Evolutionary conservation across 2,888 invertebrate species (phyloP).

Genomic region (Ochropacha duplaris): DNA sequence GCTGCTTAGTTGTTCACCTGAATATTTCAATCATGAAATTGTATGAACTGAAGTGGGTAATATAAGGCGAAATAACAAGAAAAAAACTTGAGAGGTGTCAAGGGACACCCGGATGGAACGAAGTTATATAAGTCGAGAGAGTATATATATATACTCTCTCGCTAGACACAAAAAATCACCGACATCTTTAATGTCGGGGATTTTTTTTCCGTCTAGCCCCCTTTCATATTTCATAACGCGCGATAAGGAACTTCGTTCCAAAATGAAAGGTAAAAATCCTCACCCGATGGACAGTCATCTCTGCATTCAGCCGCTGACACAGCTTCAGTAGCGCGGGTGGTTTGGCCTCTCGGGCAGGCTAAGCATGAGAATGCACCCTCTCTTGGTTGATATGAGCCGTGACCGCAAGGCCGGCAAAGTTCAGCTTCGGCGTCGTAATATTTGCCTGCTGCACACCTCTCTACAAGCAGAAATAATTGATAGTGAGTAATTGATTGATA

Average conservation of each 20-base stretch:
- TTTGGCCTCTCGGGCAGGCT: slow-evolving; percentile 94
- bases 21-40: slow-evolving; percentile 10
- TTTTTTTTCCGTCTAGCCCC: too few relatives aligned
- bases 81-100: too few relatives aligned
- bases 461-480: slow-evolving; percentile 59
- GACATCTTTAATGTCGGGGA: too few relatives aligned
- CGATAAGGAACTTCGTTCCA: too few relatives aligned
- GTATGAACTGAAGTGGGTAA: neutral
- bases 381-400: slow-evolving; percentile 95
- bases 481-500: too few relatives aligned
- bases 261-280: slow-evolving; percentile 1
- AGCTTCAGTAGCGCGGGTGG: slow-evolving; percentile 95
- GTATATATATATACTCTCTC: too few relatives aligned
- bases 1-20: slow-evolving; percentile 91
- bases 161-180: too few relatives aligned
- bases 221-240: too few relatives aligned
- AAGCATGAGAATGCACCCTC: slow-evolving; percentile 95
- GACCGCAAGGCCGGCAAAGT: slow-evolving; percentile 95
- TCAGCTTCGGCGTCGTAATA: slow-evolving; percentile 95
- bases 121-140: too few relatives aligned
- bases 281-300: slow-evolving; percentile 92
- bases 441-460: slow-evolving; percentile 96
- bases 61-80: neutral
- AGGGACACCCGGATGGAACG: too few relatives aligned
- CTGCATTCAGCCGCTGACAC: slow-evolving; percentile 93